Evolutionary conservation across 2,888 invertebrate species (phyloP).

Genomic region (Micropterix aruncella): DNA sequence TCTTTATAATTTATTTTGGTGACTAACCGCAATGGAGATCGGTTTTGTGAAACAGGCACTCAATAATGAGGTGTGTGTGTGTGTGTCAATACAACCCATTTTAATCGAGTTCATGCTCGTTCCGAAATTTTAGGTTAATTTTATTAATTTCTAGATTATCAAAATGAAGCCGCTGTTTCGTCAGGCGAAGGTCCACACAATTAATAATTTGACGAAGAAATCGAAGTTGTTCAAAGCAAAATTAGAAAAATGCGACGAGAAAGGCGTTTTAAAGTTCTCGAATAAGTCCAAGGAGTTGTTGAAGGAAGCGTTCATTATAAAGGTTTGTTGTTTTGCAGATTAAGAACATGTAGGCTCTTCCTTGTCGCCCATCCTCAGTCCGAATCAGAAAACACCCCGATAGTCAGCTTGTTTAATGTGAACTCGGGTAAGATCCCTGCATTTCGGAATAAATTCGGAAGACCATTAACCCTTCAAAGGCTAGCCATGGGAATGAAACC

Average conservation of each 20-base stretch:
- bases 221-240: constrained; percentile 6
- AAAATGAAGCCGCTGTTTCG: constrained; percentile 8
- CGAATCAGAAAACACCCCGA: too few species aligned
- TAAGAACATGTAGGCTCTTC: neutral
- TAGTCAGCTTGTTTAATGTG: too few species aligned
- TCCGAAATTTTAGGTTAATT: too few species aligned
- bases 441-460: too few species aligned
- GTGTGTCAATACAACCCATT: neutral
- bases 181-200: constrained; percentile 11
- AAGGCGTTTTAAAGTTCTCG: constrained; percentile 8
- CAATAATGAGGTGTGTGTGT: constrained; percentile 10
- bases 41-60: constrained; percentile 8
- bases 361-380: too few species aligned
- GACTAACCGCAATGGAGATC: constrained; percentile 7
- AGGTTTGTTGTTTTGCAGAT: constrained; percentile 5
- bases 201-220: constrained; percentile 9
- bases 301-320: constrained; percentile 8
- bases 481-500: too few species aligned
- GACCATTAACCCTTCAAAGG: too few species aligned
- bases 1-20: too few species aligned
- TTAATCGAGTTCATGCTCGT: too few species aligned
- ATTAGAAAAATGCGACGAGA: constrained; percentile 2
- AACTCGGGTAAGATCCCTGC: too few species aligned
- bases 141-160: constrained; percentile 8
- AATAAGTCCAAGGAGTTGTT: constrained; percentile 8